A percentile compares a stretch with the other conserved stretches of the same genome.
Evolutionary conservation across 2,797 vertebrate species (phyloP).

Genomic region (Coendou prehensilis): DNA sequence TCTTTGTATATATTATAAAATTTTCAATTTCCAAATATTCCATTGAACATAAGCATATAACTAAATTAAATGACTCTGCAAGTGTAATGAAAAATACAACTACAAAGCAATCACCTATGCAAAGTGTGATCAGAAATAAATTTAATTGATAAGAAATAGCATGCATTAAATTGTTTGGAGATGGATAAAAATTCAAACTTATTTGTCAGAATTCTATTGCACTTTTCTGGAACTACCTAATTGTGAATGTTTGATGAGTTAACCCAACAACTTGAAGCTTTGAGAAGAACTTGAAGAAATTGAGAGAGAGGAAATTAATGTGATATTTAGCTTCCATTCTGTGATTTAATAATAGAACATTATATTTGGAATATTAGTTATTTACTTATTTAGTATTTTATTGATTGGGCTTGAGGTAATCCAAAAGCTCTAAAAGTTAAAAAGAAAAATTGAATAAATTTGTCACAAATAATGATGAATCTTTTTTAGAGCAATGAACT

Average conservation of each 20-base stretch:
- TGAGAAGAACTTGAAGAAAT: background rate
- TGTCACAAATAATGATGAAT: background rate
- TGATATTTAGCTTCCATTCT: constrained; percentile 9
- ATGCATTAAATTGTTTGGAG: background rate
- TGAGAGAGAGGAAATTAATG: background rate
- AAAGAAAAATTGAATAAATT: background rate
- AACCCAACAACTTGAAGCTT: background rate
- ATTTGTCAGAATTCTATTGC: background rate
- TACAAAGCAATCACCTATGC: background rate
- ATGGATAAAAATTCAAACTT: background rate
- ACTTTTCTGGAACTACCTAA: background rate
- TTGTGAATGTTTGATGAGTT: background rate
- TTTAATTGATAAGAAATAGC: background rate
- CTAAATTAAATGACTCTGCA: constrained; percentile 40
- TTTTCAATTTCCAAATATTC: background rate
- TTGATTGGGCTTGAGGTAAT: background rate
- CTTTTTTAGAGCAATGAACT: background rate
- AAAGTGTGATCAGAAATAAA: background rate
- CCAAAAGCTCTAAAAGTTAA: background rate
- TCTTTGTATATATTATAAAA: background rate
- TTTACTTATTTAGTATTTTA: background rate
- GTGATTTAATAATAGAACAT: background rate
- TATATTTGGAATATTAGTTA: background rate
- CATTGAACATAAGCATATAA: background rate
- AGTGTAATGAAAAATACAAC: background rate